A percentile compares a stretch with the other conserved stretches of the same genome.
These are phyloP conservation scores for Hydroisotoma schaefferi DNA, from an alignment of 2,888 invertebrate species.

Conservation along the genomic window DNA sequence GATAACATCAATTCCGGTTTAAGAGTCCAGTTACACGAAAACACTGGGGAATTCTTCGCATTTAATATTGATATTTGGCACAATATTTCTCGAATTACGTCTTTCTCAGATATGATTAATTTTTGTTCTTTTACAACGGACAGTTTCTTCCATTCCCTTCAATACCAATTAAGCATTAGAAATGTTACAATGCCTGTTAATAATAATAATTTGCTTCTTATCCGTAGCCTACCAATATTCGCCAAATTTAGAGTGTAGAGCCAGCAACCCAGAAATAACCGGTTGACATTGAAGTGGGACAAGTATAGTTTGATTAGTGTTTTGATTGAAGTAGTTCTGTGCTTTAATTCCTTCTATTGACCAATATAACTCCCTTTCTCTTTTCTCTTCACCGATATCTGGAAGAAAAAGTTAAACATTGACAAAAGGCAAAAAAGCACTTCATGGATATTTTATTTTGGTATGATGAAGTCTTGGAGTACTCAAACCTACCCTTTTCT, in stretches of 20 bases:
- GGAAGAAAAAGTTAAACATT: neutral
- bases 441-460: too few species aligned
- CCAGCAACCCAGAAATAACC: conserved; percentile 29
- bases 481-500: neutral
- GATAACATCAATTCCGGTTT: conserved; percentile 28
- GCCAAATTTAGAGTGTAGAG: conserved; percentile 37
- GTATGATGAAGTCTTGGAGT: neutral
- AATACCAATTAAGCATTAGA: neutral
- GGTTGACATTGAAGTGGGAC: conserved; percentile 28
- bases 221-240: conserved; percentile 34
- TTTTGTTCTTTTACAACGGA: too few species aligned
- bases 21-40: conserved; percentile 28
- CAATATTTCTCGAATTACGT: conserved; percentile 37
- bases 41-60: conserved; percentile 24
- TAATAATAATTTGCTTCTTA: neutral
- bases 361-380: conserved; percentile 27
- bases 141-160: conserved; percentile 39
- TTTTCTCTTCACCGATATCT: conserved; percentile 5
- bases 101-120: conserved; percentile 28
- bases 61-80: conserved; percentile 32
- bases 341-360: conserved; percentile 13
- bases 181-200: neutral
- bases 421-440: neutral
- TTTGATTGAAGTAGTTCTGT: conserved; percentile 4
- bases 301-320: conserved; percentile 17